Evolutionary conservation across 2,113 vertebrate species (phyloP), one percentile per base, ranked within the genome.

Genomic region (Oxygymnocypris stewartii): DNA sequence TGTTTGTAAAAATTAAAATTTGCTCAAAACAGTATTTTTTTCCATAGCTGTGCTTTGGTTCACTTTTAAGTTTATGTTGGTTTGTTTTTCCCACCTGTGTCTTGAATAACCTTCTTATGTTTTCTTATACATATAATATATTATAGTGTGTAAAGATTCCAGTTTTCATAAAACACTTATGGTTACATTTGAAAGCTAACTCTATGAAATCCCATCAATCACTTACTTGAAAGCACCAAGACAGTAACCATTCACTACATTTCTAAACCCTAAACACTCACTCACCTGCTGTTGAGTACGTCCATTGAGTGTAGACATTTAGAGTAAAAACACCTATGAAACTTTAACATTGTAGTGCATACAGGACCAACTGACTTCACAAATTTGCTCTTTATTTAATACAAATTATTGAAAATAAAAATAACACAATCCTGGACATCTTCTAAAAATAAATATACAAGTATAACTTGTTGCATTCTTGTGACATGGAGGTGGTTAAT

Each of bases 371-470:
- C 54, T 89, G 35, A 88, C 87, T 77, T 75, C 92, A 90, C 91
- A 90, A 92, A 92, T 90, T 87, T 87, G 71, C 35, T 79, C 86
- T 92, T 93, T 93, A 94, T 93, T 93, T 31, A 84, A 92, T 93
- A 93, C 86, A 94, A 93, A 93, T 87, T 90, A 75, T 76, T 89
- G 84, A 12, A 79, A 84, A 44, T n/a, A n/a, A n/a, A 89, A 51
- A 93, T 79, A 86, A 82, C 54, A 90, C 78, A 85, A 85, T 87
- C 80, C 84, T 42, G 84, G 59, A 88, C 51, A 82, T 88, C 87
- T 75, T 86, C 25, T 59, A 73, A 84, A 84, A 88, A 82, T 47
- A 86, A 90, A 91, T 13, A 73, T 73, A 88, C 71, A 87, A 69
- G 25, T 80, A 76, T 35, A 74, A 74, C n/a, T 37, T 28, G 54